phyloP scores from a whole-genome alignment of 1,140 invertebrate genomes.

The Yoshiicerus persimilis region DNA sequence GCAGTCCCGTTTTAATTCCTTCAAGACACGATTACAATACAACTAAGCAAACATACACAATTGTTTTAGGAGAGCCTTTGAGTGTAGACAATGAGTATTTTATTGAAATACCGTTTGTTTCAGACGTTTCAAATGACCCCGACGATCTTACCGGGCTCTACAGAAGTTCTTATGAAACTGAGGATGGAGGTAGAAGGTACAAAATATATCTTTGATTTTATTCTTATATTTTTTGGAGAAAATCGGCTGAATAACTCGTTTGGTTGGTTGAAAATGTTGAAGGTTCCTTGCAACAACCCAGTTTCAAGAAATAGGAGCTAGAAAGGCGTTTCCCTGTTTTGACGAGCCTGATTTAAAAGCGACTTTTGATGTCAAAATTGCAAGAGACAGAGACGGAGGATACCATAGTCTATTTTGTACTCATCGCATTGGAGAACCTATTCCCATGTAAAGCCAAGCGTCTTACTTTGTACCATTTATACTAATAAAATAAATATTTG shows the following conservation, averaged over 20 bases:
- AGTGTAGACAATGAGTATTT: not conserved
- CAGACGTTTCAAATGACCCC: not conserved
- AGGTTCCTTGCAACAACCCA: constrained; percentile 27
- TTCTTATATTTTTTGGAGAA: too few relatives aligned
- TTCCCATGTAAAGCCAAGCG: constrained; percentile 28
- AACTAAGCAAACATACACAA: not conserved
- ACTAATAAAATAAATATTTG: too few relatives aligned
- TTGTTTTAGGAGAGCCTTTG: not conserved
- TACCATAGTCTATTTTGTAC: constrained; percentile 58
- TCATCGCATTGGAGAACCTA: constrained; percentile 38
- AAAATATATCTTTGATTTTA: not conserved
- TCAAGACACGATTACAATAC: not conserved
- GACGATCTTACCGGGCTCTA: constrained; percentile 1
- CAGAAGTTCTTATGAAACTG: not conserved
- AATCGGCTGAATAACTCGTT: too few relatives aligned
- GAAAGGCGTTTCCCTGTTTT: constrained; percentile 87
- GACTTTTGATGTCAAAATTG: constrained; percentile 66
- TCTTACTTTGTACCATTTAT: too few relatives aligned
- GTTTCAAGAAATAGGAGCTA: constrained; percentile 56
- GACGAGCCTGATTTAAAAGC: constrained; percentile 85
- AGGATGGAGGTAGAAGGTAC: not conserved
- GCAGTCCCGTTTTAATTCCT: not conserved
- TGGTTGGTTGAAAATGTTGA: not conserved
- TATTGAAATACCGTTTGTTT: constrained; percentile 4
- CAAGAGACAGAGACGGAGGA: constrained; percentile 36